phyloP scores from a whole-genome alignment of 2,113 vertebrate species.

The Callospermophilus lateralis region DNA sequence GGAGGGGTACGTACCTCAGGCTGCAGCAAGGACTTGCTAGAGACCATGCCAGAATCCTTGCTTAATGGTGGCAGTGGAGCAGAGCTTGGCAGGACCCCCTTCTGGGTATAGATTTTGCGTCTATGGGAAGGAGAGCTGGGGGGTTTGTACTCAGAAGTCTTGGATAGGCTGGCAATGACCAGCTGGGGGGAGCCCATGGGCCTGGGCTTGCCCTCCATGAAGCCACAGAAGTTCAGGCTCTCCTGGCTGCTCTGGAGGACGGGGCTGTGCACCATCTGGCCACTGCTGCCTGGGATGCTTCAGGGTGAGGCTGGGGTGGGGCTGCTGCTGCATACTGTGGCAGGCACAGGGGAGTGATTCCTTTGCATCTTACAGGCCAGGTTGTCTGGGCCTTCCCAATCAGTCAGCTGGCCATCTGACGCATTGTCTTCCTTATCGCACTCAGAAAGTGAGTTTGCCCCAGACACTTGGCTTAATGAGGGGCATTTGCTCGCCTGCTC shows the following conservation, averaged over 20 bases:
- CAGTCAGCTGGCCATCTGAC: conserved; percentile 88
- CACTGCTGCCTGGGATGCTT: conserved; percentile 91
- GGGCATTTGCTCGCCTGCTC: conserved; percentile 84
- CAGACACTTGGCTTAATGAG: conserved; percentile 78
- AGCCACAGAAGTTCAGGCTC: conserved; percentile 90
- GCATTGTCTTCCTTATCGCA: conserved; percentile 85
- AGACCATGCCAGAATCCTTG: conserved; percentile 90
- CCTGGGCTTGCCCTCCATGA: conserved; percentile 93
- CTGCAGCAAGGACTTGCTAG: conserved; percentile 91
- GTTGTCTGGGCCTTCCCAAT: conserved; percentile 89
- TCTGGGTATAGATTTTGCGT: conserved; percentile 98
- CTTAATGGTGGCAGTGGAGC: conserved; percentile 88
- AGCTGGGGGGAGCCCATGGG: conserved; percentile 95
- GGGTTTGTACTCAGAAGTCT: conserved; percentile 96
- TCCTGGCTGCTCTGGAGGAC: conserved; percentile 94
- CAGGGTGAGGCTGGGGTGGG: too few species aligned
- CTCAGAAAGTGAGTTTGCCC: conserved; percentile 76
- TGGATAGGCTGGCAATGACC: conserved; percentile 96
- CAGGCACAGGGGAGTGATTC: conserved; percentile 86
- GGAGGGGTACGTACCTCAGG: conserved; percentile 94
- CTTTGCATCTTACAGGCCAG: conserved; percentile 89
- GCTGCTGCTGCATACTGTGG: conserved; percentile 49
- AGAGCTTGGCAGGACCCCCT: conserved; percentile 93
- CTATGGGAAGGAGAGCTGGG: conserved; percentile 95
- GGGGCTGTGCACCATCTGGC: conserved; percentile 88